These are phyloP conservation scores for Trichonephila inaurata DNA, from an alignment of 1,140 invertebrate species.

Conservation along the genomic window DNA sequence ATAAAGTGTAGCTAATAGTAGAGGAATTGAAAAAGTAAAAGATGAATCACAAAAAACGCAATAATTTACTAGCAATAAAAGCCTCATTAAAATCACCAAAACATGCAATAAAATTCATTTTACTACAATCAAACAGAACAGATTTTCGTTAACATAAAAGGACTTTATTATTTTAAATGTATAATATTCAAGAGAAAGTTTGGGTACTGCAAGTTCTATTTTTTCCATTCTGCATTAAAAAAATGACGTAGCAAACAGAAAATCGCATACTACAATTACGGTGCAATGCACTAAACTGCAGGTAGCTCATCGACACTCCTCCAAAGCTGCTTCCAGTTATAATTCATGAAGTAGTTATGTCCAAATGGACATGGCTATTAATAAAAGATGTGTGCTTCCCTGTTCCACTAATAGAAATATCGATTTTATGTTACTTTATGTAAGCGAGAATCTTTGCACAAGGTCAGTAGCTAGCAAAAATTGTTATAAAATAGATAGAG, in stretches of 20 bases:
- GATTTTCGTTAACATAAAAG: too few relatives aligned
- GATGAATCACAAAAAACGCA: too few relatives aligned
- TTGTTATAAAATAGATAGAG: neutral
- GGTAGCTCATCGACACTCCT: neutral
- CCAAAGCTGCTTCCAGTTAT: neutral
- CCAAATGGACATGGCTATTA: conserved; percentile 49
- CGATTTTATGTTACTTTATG: conserved; percentile 10
- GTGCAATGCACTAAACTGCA: neutral
- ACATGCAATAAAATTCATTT: neutral
- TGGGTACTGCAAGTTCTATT: too few relatives aligned
- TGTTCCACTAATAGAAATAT: conserved; percentile 52
- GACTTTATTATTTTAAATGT: too few relatives aligned
- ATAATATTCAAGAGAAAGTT: too few relatives aligned
- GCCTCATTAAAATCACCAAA: neutral
- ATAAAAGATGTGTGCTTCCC: conserved; percentile 16
- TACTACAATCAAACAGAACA: neutral
- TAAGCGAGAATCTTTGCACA: neutral
- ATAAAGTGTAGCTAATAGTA: too few relatives aligned
- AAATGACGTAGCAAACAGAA: too few relatives aligned
- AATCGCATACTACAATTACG: neutral
- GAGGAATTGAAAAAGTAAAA: too few relatives aligned
- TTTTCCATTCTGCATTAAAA: too few relatives aligned
- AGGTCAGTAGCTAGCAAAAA: neutral
- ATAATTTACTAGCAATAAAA: too few relatives aligned
- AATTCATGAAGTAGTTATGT: conserved; percentile 30